A percentile compares a stretch with the other conserved stretches of the same genome.
Conservation (phyloP, 2,113 vertebrate genomes). For the Xiphias gladius region DNA sequence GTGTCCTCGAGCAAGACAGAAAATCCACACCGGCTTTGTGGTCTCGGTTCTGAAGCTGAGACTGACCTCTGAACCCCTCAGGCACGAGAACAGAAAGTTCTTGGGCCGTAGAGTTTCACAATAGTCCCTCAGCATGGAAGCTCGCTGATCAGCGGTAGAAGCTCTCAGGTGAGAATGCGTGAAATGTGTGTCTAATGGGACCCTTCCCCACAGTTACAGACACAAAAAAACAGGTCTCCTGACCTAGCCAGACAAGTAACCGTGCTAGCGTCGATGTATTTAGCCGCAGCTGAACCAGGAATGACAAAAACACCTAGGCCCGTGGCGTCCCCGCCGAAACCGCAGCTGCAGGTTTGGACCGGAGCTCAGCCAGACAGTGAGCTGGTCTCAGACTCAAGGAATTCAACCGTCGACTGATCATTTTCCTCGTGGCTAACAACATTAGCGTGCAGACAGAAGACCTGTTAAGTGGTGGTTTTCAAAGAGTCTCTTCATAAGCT, state of each 20-base stretch:
- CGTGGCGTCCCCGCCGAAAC: neutral
- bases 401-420: neutral
- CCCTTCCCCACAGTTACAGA: neutral
- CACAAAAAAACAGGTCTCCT: neutral
- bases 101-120: constrained; percentile 1
- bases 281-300: neutral
- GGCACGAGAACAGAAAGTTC: neutral
- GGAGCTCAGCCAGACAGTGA: neutral
- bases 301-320: neutral
- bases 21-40: constrained; percentile 18
- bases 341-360: constrained; percentile 1
- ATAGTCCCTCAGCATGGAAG: neutral
- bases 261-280: neutral
- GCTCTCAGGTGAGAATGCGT: constrained; percentile 15
- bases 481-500: constrained; percentile 6
- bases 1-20: neutral
- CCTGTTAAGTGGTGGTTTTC: neutral
- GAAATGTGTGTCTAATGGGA: constrained; percentile 38
- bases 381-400: constrained; percentile 11
- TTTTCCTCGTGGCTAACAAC: constrained; percentile 39
- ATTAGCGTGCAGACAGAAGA: constrained; percentile 27
- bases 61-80: constrained; percentile 35
- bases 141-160: neutral
- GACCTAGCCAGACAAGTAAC: neutral
- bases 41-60: neutral